Evolutionary conservation across 1,140 invertebrate species (phyloP).

Genomic region (Panagrolaimus sp.): DNA sequence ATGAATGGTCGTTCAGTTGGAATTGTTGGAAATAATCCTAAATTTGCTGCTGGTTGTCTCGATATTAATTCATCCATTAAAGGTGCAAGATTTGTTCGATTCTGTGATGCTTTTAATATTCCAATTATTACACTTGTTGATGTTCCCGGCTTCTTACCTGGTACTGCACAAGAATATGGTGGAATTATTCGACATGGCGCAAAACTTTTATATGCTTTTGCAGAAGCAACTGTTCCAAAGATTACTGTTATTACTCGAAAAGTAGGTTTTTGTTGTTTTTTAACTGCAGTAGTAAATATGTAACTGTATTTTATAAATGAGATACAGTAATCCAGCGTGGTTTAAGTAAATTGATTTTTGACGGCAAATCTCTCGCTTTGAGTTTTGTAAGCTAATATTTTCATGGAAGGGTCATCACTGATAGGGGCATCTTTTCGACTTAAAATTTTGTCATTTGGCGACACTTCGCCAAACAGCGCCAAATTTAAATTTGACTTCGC

Average conservation of each 20-base stretch:
- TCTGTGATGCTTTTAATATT: constrained; percentile 73
- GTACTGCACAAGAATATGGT: constrained; percentile 67
- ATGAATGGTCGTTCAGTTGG: constrained; percentile 70
- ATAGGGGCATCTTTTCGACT: too few relatives aligned
- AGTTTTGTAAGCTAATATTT: too few relatives aligned
- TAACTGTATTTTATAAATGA: too few relatives aligned
- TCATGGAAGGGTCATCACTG: too few relatives aligned
- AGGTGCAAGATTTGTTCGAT: constrained; percentile 71
- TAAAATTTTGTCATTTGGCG: too few relatives aligned
- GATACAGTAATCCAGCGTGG: constrained; percentile 59
- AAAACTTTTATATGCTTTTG: constrained; percentile 72
- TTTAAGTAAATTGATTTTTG: too few relatives aligned
- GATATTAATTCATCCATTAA: constrained; percentile 73
- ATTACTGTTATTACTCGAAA: constrained; percentile 70
- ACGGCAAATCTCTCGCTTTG: too few relatives aligned
- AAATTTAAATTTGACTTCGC: too few relatives aligned
- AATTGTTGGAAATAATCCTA: constrained; percentile 71
- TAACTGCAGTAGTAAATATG: too few relatives aligned
- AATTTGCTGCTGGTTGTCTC: constrained; percentile 69
- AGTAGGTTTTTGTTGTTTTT: too few relatives aligned
- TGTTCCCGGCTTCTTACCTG: constrained; percentile 70
- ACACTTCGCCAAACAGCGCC: too few relatives aligned
- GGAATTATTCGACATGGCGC: constrained; percentile 72
- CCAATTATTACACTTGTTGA: constrained; percentile 71
- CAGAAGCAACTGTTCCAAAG: constrained; percentile 72